Evolutionary conservation across 53 echinoderm and acorn worm genomes (phyloP).

Genomic region (Echinometra lucunter): DNA sequence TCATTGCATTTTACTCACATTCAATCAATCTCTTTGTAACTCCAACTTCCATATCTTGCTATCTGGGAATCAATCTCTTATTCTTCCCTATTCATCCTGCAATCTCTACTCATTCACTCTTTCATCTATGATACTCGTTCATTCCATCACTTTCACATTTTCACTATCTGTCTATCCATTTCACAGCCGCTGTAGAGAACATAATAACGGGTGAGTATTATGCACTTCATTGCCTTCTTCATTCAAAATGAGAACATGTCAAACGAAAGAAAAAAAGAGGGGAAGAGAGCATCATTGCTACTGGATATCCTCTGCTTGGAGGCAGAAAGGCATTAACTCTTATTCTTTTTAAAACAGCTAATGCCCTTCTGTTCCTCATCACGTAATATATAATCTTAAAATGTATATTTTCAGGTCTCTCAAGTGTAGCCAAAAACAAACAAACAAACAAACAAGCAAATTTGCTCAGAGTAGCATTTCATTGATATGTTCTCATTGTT

Average conservation of each 20-base stretch:
- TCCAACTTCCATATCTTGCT: background rate
- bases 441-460: no score
- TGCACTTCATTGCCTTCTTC: background rate
- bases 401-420: no score
- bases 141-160: background rate
- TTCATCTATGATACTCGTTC: constrained; percentile 39
- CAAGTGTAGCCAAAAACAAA: no score
- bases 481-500: background rate
- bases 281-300: background rate
- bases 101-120: constrained; percentile 29
- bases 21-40: background rate
- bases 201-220: constrained; percentile 86
- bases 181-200: constrained; percentile 90
- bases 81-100: background rate
- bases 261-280: background rate
- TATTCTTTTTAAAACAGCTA: no score
- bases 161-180: constrained; percentile 61
- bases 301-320: no score
- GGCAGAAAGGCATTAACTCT: no score
- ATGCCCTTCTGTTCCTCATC: no score
- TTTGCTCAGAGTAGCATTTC: no score
- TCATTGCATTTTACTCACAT: background rate
- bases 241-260: constrained; percentile 30
- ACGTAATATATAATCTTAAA: no score
- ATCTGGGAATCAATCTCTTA: background rate